These are phyloP conservation scores for Eriocheir sinensis DNA, from an alignment of 1,140 invertebrate species.

Conservation along the genomic window DNA sequence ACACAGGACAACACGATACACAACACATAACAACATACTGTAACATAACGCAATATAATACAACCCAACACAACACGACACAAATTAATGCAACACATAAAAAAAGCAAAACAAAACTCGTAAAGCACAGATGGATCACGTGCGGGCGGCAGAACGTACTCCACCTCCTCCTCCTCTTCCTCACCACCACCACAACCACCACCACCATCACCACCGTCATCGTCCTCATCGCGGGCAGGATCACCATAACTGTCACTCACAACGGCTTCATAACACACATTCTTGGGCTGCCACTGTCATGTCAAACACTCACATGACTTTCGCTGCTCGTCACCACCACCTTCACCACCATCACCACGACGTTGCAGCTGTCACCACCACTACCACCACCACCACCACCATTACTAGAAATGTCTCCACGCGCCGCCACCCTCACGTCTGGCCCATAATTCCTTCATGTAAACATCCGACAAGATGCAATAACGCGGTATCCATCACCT, in stretches of 20 bases:
- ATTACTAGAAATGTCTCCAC: not conserved
- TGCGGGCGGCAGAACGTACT: no score
- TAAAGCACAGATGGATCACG: no score
- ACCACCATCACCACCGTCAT: not conserved
- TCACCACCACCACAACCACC: no score
- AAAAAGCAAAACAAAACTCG: no score
- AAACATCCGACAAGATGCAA: no score
- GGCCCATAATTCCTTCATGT: not conserved
- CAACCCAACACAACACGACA: no score
- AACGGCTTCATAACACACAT: not conserved
- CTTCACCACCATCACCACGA: not conserved
- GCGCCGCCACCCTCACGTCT: not conserved
- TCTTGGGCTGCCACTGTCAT: not conserved
- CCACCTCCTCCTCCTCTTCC: no score
- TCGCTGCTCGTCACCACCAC: not conserved
- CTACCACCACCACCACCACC: not conserved
- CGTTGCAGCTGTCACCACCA: not conserved
- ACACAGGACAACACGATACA: no score
- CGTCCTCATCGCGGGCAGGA: not conserved
- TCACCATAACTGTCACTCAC: slow-evolving; percentile 23
- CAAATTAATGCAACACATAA: no score
- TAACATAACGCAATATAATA: no score
- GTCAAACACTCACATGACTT: slow-evolving; percentile 24
- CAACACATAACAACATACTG: no score
- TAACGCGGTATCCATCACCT: no score